Percentiles rank a stretch among this genome's conserved stretches.
Evolutionary conservation across 1,140 invertebrate species (phyloP).

Genomic region (Drosophila malerkotliana): DNA sequence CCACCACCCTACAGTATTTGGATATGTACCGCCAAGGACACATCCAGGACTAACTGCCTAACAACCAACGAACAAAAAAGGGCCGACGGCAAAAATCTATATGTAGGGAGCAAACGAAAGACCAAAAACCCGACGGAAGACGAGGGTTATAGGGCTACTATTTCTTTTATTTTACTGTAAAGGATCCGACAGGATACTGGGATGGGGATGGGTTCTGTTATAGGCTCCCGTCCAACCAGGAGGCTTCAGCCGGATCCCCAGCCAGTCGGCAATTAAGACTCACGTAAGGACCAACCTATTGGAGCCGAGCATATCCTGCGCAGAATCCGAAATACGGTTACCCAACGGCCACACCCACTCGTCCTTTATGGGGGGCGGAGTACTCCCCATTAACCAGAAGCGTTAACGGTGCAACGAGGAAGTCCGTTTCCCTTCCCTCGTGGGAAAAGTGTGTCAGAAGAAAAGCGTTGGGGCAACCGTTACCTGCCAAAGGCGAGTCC

Average conservation of each 20-base stretch:
- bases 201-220: slow-evolving; percentile 19
- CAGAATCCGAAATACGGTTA: slow-evolving; percentile 52
- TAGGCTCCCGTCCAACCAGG: slow-evolving; percentile 61
- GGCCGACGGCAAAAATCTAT: slow-evolving; percentile 52
- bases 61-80: slow-evolving; percentile 53
- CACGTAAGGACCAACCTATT: slow-evolving; percentile 68
- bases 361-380: not conserved
- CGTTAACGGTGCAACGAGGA: slow-evolving; percentile 54
- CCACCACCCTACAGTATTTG: slow-evolving; percentile 16
- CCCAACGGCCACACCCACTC: slow-evolving; percentile 64
- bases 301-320: slow-evolving; percentile 67
- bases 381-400: slow-evolving; percentile 63
- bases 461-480: slow-evolving; percentile 21
- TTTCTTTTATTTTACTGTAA: not conserved
- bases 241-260: slow-evolving; percentile 50
- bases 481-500: slow-evolving; percentile 63
- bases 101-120: slow-evolving; percentile 26
- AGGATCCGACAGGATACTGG: not conserved
- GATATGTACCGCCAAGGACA: slow-evolving; percentile 59
- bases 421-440: slow-evolving; percentile 9
- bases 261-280: slow-evolving; percentile 67
- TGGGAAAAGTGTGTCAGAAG: slow-evolving; percentile 71
- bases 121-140: slow-evolving; percentile 54
- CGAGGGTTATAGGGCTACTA: not conserved
- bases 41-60: slow-evolving; percentile 12